A percentile compares a stretch with the other conserved stretches of the same genome.
Evolutionary conservation across 2,113 vertebrate species (phyloP).

Genomic region (Pedionomus torquatus): DNA sequence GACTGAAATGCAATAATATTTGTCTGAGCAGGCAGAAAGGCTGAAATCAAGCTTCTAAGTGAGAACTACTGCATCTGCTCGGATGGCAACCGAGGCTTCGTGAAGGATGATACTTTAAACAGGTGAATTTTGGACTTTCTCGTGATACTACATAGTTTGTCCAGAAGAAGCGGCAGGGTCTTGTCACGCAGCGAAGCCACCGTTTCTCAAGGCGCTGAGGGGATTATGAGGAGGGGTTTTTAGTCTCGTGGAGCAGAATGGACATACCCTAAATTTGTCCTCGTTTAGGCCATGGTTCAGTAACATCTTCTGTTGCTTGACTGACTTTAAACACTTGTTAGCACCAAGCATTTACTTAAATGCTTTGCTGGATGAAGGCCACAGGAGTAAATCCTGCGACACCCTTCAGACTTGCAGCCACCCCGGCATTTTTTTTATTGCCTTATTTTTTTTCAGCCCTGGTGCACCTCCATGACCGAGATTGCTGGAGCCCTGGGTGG

Average conservation of each 20-base stretch:
- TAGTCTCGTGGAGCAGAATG: not conserved
- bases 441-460: not conserved
- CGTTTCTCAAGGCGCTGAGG: fast-evolving
- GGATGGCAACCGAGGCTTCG: not conserved
- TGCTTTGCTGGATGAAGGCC: not conserved
- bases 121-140: not conserved
- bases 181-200: fast-evolving
- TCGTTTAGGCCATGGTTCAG: not conserved
- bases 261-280: not conserved
- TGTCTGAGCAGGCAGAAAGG: conserved; percentile 16
- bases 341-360: not conserved
- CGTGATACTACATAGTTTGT: not conserved
- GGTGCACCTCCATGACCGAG: fast-evolving
- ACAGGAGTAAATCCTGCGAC: not conserved
- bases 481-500: not conserved
- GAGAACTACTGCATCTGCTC: not conserved
- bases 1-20: not conserved
- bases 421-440: not conserved
- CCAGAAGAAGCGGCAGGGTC: not conserved
- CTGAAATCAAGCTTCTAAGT: not conserved
- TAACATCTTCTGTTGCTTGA: not conserved
- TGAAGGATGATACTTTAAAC: not conserved
- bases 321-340: not conserved
- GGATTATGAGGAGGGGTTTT: not conserved
- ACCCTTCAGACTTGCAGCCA: not conserved